phyloP scores from a whole-genome alignment of 2,888 invertebrate genomes.

The Melangyna quadrimaculata region DNA sequence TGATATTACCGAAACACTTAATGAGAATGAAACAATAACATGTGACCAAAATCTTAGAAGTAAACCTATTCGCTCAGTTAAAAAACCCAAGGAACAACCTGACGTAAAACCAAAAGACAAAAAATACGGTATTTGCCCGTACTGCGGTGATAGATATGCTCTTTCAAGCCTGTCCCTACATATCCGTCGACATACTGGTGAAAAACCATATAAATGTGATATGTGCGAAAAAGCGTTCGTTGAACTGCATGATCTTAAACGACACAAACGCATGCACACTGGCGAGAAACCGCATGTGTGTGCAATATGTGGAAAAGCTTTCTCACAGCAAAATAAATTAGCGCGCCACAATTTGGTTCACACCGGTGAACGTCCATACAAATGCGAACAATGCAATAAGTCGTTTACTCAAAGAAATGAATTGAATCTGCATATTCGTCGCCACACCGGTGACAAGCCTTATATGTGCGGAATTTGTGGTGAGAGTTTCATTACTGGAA shows the following conservation, averaged over 20 bases:
- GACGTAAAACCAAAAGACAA: slow-evolving; percentile 57
- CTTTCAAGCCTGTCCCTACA: slow-evolving; percentile 85
- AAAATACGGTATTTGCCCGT: slow-evolving; percentile 82
- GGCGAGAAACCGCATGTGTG: slow-evolving; percentile 83
- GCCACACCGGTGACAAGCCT: slow-evolving; percentile 86
- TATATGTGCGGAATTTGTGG: slow-evolving; percentile 86
- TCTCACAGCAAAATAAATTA: slow-evolving; percentile 84
- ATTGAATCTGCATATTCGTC: slow-evolving; percentile 86
- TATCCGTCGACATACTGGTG: slow-evolving; percentile 86
- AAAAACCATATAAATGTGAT: slow-evolving; percentile 85
- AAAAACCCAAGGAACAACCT: slow-evolving; percentile 71
- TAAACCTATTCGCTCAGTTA: not conserved
- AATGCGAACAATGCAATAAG: slow-evolving; percentile 81
- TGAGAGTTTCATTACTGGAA: slow-evolving; percentile 86
- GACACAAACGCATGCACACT: slow-evolving; percentile 84
- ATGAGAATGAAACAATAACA: not conserved
- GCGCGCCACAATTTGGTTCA: slow-evolving; percentile 84
- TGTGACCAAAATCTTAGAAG: not conserved
- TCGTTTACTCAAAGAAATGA: slow-evolving; percentile 87
- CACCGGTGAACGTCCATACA: slow-evolving; percentile 83
- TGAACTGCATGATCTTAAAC: slow-evolving; percentile 83
- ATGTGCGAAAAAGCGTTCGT: slow-evolving; percentile 84
- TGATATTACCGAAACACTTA: slow-evolving; percentile 76
- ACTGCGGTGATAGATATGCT: slow-evolving; percentile 84
- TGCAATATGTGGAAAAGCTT: slow-evolving; percentile 80